These are phyloP conservation scores for Gryllus bimaculatus DNA, from an alignment of 1,140 invertebrate species.

Conservation along the genomic window DNA sequence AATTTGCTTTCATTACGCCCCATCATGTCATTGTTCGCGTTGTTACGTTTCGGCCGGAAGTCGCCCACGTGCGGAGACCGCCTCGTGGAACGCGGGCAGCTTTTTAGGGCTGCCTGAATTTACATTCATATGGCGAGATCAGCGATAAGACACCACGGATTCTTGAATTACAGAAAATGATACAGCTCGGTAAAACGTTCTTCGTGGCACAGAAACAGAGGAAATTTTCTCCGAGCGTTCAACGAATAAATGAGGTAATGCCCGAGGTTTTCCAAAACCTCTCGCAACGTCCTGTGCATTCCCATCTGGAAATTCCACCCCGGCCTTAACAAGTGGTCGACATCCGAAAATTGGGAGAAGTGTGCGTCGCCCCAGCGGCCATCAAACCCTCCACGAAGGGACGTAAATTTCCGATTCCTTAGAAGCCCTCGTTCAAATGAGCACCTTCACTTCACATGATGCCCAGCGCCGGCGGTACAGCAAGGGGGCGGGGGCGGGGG, in stretches of 20 bases:
- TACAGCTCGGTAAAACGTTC: neutral
- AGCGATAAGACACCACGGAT: neutral
- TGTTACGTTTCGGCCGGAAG: neutral
- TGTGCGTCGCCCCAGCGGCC: too few relatives aligned
- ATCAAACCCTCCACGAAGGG: neutral
- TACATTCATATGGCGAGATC: neutral
- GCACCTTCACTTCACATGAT: neutral
- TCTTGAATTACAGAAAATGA: constrained; percentile 1
- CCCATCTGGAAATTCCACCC: neutral
- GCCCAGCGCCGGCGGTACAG: too few relatives aligned
- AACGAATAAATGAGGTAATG: neutral
- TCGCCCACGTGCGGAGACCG: neutral
- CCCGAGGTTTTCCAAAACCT: too few relatives aligned
- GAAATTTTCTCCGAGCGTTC: neutral
- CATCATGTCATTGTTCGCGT: neutral
- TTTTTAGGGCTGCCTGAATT: neutral
- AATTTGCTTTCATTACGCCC: neutral
- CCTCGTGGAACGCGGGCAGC: neutral
- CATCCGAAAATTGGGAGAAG: neutral
- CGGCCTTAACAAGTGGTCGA: neutral
- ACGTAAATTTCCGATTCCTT: neutral
- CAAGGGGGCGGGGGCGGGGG: too few relatives aligned
- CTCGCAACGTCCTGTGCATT: too few relatives aligned
- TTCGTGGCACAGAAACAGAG: too few relatives aligned
- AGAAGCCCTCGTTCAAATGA: neutral